These are phyloP conservation scores for Sebastes minor DNA, from an alignment of 2,797 vertebrate genomes.

Conservation along the genomic window DNA sequence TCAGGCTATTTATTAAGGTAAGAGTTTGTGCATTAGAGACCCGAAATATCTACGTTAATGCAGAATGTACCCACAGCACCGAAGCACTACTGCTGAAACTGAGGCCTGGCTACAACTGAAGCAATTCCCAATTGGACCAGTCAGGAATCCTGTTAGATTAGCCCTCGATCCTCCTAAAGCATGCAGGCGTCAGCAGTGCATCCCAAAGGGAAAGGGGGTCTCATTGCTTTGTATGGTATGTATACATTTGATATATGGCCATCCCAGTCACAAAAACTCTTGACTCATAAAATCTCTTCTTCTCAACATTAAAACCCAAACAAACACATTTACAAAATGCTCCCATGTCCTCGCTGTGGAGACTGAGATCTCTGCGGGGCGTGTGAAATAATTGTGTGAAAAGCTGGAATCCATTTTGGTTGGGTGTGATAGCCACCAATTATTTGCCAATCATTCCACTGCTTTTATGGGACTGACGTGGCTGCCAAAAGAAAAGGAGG, in stretches of 20 bases:
- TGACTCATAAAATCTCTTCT: constrained; percentile 43
- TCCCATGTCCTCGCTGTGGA: constrained; percentile 35
- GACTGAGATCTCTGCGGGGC: constrained; percentile 50
- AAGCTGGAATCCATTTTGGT: constrained; percentile 52
- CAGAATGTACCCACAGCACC: constrained; percentile 31
- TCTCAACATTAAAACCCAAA: constrained; percentile 38
- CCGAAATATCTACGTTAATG: constrained; percentile 31
- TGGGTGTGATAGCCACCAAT: constrained; percentile 57
- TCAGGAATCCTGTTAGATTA: constrained; percentile 56
- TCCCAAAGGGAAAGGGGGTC: constrained; percentile 27
- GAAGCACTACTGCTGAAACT: constrained; percentile 13
- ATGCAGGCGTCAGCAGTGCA: constrained; percentile 41
- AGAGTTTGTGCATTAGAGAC: constrained; percentile 37
- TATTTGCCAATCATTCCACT: constrained; percentile 56
- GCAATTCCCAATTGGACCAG: constrained; percentile 36
- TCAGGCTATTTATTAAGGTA: constrained; percentile 46
- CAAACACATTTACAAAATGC: constrained; percentile 37
- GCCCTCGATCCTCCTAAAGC: constrained; percentile 41
- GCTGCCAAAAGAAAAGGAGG: constrained; percentile 46
- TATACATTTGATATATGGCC: constrained; percentile 25
- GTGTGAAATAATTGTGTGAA: constrained; percentile 69
- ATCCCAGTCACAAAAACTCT: constrained; percentile 17
- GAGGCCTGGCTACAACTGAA: constrained; percentile 6
- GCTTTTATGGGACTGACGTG: constrained; percentile 54
- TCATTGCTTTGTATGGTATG: constrained; percentile 26